Base-by-base conservation (phyloP, 1,140 invertebrate species). In the Leguminivora glycinivorella region DNA sequence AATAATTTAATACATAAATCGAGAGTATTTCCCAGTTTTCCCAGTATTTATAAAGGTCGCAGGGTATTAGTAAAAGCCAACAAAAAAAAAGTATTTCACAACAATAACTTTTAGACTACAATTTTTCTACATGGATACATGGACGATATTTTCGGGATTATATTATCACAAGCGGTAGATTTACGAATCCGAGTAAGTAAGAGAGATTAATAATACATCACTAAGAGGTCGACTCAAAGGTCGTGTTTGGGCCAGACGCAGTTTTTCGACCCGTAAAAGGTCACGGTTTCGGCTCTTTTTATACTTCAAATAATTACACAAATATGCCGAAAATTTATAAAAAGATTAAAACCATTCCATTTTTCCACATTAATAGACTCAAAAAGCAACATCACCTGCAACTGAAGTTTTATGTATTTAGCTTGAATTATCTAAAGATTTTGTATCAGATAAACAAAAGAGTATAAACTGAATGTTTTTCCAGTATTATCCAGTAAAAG, bases 151-250 rank as follows among this genome's bases (percentile, higher is more conserved):
- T 38, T 38, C 34, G 12, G 14, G 12, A 38, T 38, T 9, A 38
- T 38, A 43, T 17, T n/a, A 43, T 43, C 17, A 6, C 4, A 43
- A 17, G 4, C 14, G 40, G n/a, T 1, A 43, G 12, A n/a, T 63
- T 63, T 17, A 31, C 0, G 26, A 34, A 14, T 63, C 29, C 25
- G 40, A 60, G 34, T 66, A 66, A 60, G 34, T 66, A 66, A 70
- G 63, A 40, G 72, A 58, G 75, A 85, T 84, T 85, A 84, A 82
- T 87, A 81, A 88, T 86, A 79, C 78, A 87, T 76, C 78, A 72
- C 71, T 69, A 74, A 74, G 73, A 81, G 81, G 75, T 75, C 76
- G 74, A 69, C 76, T 70, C 75, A 84, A 84, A 83, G 83, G 81
- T 83, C 81, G 77, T 72, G 74, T 73, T 77, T 79, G 80, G 78